Base-by-base conservation (phyloP, 92 coral and sea anemone genomes). In the Ricordea florida region DNA sequence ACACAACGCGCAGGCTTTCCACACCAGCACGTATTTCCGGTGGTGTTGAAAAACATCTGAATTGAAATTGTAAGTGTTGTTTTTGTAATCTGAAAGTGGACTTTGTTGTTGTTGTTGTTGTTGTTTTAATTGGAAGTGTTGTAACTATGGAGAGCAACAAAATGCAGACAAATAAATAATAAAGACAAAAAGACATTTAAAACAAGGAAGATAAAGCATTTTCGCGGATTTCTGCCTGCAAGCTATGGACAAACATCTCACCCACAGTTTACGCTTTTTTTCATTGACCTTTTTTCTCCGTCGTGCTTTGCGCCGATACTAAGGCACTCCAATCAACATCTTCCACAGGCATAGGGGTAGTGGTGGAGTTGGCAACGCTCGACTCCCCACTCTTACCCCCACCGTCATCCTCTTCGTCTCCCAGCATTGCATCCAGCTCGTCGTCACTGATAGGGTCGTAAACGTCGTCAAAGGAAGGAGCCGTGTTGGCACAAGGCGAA, bases 361-460 rank as follows among this genome's bases (percentile, higher is more conserved):
- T 65, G 2, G 62, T 18, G 6, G 71, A 50, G 51, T 68, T 83
- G 38, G 65, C 27, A 1, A 73, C 68, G 26, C 17, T 69, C 36
- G 42, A 30, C n/a, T 11, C 23, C 16, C 55, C 84, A 18, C 69
- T 57, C 20, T 79, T 77, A 17, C 16, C 77, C 46, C 32, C 62
- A 13, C 68, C 92, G 58, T 82, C 92, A 10, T 85, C 93, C 20
- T 92, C 97, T 6, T 93, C 97, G 16, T 90, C 98, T 38, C 89
- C 89, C 30, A 93, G 67, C 90, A 96, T 89, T 6, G 93, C 99
- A 38, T 92, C 99, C 31, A 96, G 85, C 52, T 96, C 99, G 62
- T 96, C 99, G 49, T 96, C 99, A 52, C 99, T 96, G 59, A 96
- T 96, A 10, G 99, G 99, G 56, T 96, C 99, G 78, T 96, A 96